Conservation (phyloP, 2,888 invertebrate species). For the Dicranocentrus wangi region DNA sequence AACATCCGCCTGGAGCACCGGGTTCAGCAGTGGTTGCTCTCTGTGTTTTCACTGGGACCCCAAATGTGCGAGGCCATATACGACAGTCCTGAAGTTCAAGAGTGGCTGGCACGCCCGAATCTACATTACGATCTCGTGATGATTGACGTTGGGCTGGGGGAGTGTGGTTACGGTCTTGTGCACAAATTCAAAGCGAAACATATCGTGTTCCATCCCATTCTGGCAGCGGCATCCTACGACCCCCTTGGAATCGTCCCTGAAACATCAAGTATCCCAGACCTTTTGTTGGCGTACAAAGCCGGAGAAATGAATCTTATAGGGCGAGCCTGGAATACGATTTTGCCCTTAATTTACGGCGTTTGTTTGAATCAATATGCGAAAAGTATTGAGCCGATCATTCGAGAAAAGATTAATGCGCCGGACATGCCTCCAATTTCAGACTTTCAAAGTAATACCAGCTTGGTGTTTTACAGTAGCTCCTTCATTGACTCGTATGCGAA, state of each 20-base stretch:
- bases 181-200: constrained; percentile 36
- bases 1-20: constrained; percentile 19
- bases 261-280: constrained; percentile 13
- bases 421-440: no score
- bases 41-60: background rate
- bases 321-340: background rate
- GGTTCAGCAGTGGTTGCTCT: constrained; percentile 4
- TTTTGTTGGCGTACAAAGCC: background rate
- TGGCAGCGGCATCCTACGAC: background rate
- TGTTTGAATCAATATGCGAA: no score
- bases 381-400: no score
- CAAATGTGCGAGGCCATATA: constrained; percentile 47
- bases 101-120: constrained; percentile 39
- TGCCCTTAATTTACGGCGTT: background rate
- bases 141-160: constrained; percentile 17
- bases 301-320: constrained; percentile 7
- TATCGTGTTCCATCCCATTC: constrained; percentile 1
- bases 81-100: constrained; percentile 35
- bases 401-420: no score
- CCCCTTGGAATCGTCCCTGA: constrained; percentile 24
- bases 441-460: background rate
- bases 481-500: constrained; percentile 43
- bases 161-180: constrained; percentile 48
- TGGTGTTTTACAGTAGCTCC: constrained; percentile 16
- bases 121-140: constrained; percentile 29